A percentile compares a stretch with the other conserved stretches of the same genome.
Evolutionary conservation across 2,113 vertebrate genomes (phyloP).

Genomic region (Forbesichthys agassizii): DNA sequence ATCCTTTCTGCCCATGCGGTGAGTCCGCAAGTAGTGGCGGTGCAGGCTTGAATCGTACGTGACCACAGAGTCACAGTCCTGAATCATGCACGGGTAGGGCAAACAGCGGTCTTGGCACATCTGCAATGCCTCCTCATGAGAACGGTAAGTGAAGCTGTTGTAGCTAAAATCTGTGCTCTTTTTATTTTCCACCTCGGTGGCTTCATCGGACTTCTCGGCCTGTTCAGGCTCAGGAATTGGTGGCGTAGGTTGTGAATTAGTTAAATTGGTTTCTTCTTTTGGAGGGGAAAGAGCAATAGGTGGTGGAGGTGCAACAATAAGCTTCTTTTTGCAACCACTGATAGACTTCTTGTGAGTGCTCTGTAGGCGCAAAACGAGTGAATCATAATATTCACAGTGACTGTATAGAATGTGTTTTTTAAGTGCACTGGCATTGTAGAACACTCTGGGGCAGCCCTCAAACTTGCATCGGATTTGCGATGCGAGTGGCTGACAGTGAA

Average conservation of each 20-base stretch:
- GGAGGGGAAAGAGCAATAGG: neutral
- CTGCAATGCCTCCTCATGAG: constrained; percentile 88
- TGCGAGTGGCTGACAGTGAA: constrained; percentile 45
- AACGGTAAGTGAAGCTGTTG: constrained; percentile 51
- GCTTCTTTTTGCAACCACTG: constrained; percentile 78
- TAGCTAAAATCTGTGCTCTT: neutral
- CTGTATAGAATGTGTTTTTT: constrained; percentile 86
- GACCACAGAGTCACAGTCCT: constrained; percentile 91
- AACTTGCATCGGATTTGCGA: constrained; percentile 82
- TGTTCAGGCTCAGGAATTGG: constrained; percentile 32
- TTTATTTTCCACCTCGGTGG: constrained; percentile 1
- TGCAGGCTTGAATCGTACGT: constrained; percentile 83
- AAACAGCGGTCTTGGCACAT: constrained; percentile 90
- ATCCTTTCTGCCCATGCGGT: constrained; percentile 78
- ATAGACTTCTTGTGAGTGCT: constrained; percentile 76
- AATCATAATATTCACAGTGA: constrained; percentile 85
- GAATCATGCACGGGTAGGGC: constrained; percentile 92
- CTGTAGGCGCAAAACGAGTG: constrained; percentile 76
- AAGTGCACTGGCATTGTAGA: constrained; percentile 82
- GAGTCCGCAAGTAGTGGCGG: constrained; percentile 87
- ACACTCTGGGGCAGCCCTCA: constrained; percentile 86
- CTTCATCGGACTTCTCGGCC: constrained; percentile 23
- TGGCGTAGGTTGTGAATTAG: constrained; percentile 31
- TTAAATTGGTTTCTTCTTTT: constrained; percentile 46
- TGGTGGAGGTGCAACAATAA: constrained; percentile 58